Conservation (phyloP, 2,888 invertebrate genomes). For the Seira musarum region DNA sequence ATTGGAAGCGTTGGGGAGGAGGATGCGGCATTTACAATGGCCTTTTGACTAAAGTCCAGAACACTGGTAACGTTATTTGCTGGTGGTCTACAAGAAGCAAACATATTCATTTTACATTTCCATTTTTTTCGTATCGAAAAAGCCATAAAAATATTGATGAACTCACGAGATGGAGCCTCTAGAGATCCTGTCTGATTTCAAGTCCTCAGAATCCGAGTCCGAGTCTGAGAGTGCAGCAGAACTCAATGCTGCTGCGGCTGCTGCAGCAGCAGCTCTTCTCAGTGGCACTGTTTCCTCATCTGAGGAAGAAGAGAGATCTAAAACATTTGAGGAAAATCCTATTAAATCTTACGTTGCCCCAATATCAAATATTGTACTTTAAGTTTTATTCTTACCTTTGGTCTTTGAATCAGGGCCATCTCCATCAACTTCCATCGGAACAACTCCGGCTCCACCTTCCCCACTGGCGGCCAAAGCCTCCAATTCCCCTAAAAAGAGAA, state of each 20-base stretch:
- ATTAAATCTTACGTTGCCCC: not conserved
- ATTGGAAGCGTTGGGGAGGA: constrained; percentile 41
- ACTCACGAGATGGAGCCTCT: constrained; percentile 57
- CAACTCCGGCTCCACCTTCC: constrained; percentile 45
- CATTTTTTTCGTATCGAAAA: not conserved
- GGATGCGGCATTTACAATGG: constrained; percentile 34
- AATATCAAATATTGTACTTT: constrained; percentile 1
- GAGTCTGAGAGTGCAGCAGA: constrained; percentile 80
- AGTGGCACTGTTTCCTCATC: constrained; percentile 78
- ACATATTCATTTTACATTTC: constrained; percentile 6
- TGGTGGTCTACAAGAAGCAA: constrained; percentile 58
- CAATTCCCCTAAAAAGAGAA: constrained; percentile 67
- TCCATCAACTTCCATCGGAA: constrained; percentile 51
- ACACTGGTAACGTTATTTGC: constrained; percentile 64
- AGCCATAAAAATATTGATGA: no score
- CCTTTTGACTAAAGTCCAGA: constrained; percentile 67
- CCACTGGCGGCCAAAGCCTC: constrained; percentile 64
- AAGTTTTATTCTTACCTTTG: constrained; percentile 47
- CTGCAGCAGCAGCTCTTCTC: constrained; percentile 72
- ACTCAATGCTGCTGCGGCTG: constrained; percentile 77
- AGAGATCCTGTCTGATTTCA: constrained; percentile 70
- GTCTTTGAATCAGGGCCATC: constrained; percentile 49
- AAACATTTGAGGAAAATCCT: not conserved
- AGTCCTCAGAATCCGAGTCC: constrained; percentile 80
- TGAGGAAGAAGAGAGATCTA: constrained; percentile 72